Percentiles rank a stretch among this genome's conserved stretches.
Conservation (phyloP, 2,888 invertebrate species). For the Baccha elongata region DNA sequence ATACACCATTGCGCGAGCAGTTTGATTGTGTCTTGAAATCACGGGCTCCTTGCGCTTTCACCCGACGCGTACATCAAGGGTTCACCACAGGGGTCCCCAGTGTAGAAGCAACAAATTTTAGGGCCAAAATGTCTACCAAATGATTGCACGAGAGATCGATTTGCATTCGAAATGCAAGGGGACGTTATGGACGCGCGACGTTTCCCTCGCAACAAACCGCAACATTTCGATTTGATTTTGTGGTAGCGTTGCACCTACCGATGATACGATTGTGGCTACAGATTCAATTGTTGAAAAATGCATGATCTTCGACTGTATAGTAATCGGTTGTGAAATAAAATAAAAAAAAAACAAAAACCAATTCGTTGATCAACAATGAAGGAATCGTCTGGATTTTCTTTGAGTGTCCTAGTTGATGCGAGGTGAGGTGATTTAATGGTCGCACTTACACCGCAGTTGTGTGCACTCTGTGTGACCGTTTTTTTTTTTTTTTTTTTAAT, state of each 20-base stretch:
- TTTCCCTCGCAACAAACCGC: slow-evolving; percentile 50
- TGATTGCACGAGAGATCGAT: slow-evolving; percentile 72
- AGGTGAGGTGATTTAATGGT: slow-evolving; percentile 64
- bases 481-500: slow-evolving; percentile 19
- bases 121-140: slow-evolving; percentile 72
- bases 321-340: slow-evolving; percentile 61
- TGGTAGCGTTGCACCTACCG: slow-evolving; percentile 50
- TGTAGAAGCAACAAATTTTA: slow-evolving; percentile 67
- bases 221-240: slow-evolving; percentile 64
- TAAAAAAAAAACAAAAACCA: slow-evolving; percentile 55
- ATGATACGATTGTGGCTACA: not conserved
- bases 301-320: slow-evolving; percentile 64
- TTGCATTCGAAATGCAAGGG: slow-evolving; percentile 54
- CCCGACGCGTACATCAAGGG: slow-evolving; percentile 63
- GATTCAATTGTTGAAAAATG: slow-evolving; percentile 24
- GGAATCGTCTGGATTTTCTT: slow-evolving; percentile 9
- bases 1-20: slow-evolving; percentile 48
- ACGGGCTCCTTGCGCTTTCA: slow-evolving; percentile 67
- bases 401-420: slow-evolving; percentile 37
- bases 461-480: slow-evolving; percentile 50
- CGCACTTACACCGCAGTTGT: slow-evolving; percentile 50
- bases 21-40: slow-evolving; percentile 47
- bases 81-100: slow-evolving; percentile 63
- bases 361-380: slow-evolving; percentile 46
- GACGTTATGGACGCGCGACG: slow-evolving; percentile 11